Evolutionary conservation across 2,797 vertebrate species (phyloP), one percentile per base, ranked within the genome.

Genomic region (Gorsachius magnificus): DNA sequence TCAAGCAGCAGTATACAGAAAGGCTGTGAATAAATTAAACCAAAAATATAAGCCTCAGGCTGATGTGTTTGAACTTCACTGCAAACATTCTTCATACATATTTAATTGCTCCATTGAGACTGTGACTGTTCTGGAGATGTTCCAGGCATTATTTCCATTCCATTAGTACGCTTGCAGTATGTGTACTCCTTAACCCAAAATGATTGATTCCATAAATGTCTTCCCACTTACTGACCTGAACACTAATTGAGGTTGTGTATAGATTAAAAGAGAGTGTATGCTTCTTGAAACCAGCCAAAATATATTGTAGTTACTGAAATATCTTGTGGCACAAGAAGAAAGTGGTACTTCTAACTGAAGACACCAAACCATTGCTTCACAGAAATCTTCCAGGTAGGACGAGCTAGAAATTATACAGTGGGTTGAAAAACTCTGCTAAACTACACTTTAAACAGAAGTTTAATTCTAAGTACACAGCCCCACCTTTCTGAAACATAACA

Each of bases 61-160:
- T 97, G 95, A 97, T 95, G 97, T 95, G 93, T 97, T 98, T 98
- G 97, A 98, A 98, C 97, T 98, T 97, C 97, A 97, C 95, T 89
- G 97, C 96, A 97, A 98, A 98, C 95, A 97, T 95, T 97, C 94
- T 97, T 98, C 98, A 98, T 98, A 97, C 97, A 98, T 98, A 97
- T 98, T 98, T 98, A 98, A 98, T 98, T 96, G 96, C 92, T 98
- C 97, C 97, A 93, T 63, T 89, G 98, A 98, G 98, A 98, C 91
- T 69, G 72, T 93, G 95, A 94, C 90, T 96, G 48, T 97, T 98
- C 94, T 98, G 97, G 98, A 98, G 93, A 97, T 63, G 84, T 96
- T 98, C 98, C 97, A 97, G 95, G 91, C 96, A 97, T 98, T 98
- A 98, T 97, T 98, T 98, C 98, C 96, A 97, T 98, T 97, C 97